Evolutionary conservation across 2,888 invertebrate species (phyloP).

Genomic region (Netelia melanura): DNA sequence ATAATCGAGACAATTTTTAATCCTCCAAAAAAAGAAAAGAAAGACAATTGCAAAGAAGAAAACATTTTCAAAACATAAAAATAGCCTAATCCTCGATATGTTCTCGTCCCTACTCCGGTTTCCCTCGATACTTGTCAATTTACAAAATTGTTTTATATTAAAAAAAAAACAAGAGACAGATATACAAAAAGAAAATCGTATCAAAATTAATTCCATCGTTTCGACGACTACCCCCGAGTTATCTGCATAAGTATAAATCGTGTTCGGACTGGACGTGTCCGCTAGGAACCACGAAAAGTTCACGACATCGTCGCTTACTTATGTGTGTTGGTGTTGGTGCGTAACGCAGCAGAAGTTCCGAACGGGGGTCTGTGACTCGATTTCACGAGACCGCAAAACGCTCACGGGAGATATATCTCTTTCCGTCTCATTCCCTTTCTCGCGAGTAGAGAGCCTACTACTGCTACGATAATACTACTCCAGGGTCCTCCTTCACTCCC

Average conservation of each 20-base stretch:
- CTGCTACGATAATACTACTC: constrained; percentile 46
- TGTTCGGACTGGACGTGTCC: constrained; percentile 32
- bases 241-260: constrained; percentile 44
- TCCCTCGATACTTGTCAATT: too few species aligned
- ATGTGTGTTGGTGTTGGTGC: constrained; percentile 16
- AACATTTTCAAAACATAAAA: too few species aligned
- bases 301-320: neutral
- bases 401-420: constrained; percentile 79
- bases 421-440: constrained; percentile 73
- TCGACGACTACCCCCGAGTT: neutral
- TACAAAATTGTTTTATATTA: too few species aligned
- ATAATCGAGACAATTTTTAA: neutral
- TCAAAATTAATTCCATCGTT: neutral
- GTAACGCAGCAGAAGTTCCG: constrained; percentile 73
- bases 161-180: too few species aligned
- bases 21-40: too few species aligned
- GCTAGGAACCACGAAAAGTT: constrained; percentile 30
- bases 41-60: too few species aligned
- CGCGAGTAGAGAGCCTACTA: constrained; percentile 53
- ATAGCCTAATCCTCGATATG: too few species aligned
- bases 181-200: neutral
- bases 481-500: constrained; percentile 68
- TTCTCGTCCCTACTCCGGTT: too few species aligned
- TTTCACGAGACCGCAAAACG: constrained; percentile 80
- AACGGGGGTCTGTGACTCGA: constrained; percentile 78